Percentiles rank a stretch among this genome's conserved stretches.
Conservation (phyloP, 2,888 invertebrate genomes). For the Acrocyrtus sp. region DNA sequence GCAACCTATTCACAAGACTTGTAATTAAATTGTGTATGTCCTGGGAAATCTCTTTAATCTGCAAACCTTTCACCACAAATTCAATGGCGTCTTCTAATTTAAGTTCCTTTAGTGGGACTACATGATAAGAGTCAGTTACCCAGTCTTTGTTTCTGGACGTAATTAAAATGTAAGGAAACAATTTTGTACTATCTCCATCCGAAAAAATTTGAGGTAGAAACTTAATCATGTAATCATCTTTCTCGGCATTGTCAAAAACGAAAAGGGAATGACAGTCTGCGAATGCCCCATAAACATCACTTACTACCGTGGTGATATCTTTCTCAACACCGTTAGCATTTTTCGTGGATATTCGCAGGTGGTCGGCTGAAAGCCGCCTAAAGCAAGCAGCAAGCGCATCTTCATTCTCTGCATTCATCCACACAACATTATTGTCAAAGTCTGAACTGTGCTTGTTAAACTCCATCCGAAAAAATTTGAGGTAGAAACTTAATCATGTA, state of each 20-base stretch:
- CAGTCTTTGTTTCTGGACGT: conserved; percentile 7
- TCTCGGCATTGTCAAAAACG: conserved; percentile 8
- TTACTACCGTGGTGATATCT: not conserved
- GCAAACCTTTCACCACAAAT: not conserved
- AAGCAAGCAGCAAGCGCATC: not conserved
- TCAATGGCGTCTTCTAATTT: not conserved
- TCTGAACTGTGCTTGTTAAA: not conserved
- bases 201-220: not conserved
- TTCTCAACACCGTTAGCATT: not conserved
- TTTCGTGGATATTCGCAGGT: not conserved
- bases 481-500: not conserved
- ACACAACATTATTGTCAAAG: not conserved
- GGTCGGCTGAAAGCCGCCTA: not conserved
- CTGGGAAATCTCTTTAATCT: not conserved
- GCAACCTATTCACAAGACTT: not conserved
- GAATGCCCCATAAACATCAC: not conserved
- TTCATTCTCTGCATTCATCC: conserved; percentile 2
- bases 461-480: not conserved
- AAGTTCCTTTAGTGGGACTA: not conserved
- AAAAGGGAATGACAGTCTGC: not conserved
- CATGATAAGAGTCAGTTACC: not conserved
- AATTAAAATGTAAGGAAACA: not conserved
- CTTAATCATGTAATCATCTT: not conserved
- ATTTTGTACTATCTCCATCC: too few species aligned
- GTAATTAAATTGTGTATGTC: not conserved